Evolutionary conservation across 2,888 invertebrate genomes (phyloP).

Genomic region (Epistrophe eligans): DNA sequence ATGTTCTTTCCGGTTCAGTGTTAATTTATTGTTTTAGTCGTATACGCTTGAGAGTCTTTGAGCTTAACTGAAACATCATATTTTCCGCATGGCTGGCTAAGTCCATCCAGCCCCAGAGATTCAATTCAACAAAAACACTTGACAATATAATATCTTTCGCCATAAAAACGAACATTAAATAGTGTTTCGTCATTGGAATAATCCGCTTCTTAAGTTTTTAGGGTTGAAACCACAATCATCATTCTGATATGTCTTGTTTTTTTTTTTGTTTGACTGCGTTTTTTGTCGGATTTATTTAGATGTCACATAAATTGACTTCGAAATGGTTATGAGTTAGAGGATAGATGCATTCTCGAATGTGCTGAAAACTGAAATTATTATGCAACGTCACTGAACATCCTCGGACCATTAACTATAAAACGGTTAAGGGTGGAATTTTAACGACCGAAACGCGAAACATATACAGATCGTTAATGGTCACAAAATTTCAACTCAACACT

Average conservation of each 20-base stretch:
- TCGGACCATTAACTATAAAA: slow-evolving; percentile 74
- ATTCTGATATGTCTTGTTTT: slow-evolving; percentile 60
- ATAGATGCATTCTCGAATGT: slow-evolving; percentile 55
- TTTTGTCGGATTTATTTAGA: slow-evolving; percentile 54
- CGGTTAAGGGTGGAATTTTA: slow-evolving; percentile 70
- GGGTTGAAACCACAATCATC: slow-evolving; percentile 70
- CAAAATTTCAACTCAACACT: slow-evolving; percentile 73
- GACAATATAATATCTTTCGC: slow-evolving; percentile 57
- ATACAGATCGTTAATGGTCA: slow-evolving; percentile 63
- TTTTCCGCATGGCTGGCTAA: slow-evolving; percentile 63
- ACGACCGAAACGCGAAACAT: slow-evolving; percentile 46
- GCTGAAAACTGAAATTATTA: slow-evolving; percentile 70
- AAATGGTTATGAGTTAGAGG: slow-evolving; percentile 50
- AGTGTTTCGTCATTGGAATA: slow-evolving; percentile 65
- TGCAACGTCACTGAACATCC: slow-evolving; percentile 74
- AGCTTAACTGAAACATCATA: slow-evolving; percentile 55
- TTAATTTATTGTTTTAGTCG: slow-evolving; percentile 69
- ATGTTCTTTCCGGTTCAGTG: slow-evolving; percentile 69
- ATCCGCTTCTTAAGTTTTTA: slow-evolving; percentile 58
- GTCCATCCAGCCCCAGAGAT: slow-evolving; percentile 43
- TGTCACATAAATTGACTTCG: slow-evolving; percentile 63
- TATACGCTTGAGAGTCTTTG: slow-evolving; percentile 50
- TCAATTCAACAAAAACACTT: slow-evolving; percentile 60
- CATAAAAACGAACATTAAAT: slow-evolving; percentile 72
- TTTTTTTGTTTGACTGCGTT: slow-evolving; percentile 33